A percentile compares a stretch with the other conserved stretches of the same genome.
Conservation (phyloP, 1,140 invertebrate genomes). For the Brachionus rubens region DNA sequence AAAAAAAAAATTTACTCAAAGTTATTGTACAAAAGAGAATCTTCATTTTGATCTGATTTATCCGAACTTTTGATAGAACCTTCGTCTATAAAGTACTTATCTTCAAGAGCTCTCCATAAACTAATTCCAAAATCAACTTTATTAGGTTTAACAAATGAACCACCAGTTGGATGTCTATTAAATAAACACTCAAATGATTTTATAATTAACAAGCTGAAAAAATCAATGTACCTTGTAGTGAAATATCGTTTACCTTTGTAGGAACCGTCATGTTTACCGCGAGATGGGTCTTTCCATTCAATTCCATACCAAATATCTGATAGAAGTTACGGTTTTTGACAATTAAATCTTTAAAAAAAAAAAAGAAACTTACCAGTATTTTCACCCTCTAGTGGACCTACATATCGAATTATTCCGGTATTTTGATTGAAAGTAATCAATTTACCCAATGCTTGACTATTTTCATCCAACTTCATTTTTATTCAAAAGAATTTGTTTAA, state of each 20-base stretch:
- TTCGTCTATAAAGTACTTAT: constrained; percentile 64
- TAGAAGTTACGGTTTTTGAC: neutral
- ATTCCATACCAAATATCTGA: constrained; percentile 75
- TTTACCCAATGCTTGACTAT: neutral
- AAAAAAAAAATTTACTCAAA: constrained; percentile 14
- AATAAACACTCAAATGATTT: constrained; percentile 20
- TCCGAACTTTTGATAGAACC: constrained; percentile 53
- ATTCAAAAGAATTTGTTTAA: neutral
- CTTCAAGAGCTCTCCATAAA: constrained; percentile 70
- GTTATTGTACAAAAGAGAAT: constrained; percentile 39
- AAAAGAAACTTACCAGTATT: neutral
- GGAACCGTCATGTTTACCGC: constrained; percentile 85
- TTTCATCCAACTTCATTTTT: constrained; percentile 4
- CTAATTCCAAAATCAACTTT: constrained; percentile 72
- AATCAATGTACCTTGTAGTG: constrained; percentile 66
- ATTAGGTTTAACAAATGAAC: constrained; percentile 77
- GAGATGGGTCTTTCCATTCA: constrained; percentile 81
- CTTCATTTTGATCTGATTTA: neutral
- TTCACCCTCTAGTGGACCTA: neutral
- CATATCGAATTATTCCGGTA: constrained; percentile 13
- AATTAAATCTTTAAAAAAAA: neutral
- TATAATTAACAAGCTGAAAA: neutral
- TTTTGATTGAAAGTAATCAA: constrained; percentile 1
- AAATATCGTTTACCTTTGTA: constrained; percentile 79
- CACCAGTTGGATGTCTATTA: constrained; percentile 62